A percentile compares a stretch with the other conserved stretches of the same genome.
Conservation (phyloP, 2,797 vertebrate genomes). For the Pampus argenteus region DNA sequence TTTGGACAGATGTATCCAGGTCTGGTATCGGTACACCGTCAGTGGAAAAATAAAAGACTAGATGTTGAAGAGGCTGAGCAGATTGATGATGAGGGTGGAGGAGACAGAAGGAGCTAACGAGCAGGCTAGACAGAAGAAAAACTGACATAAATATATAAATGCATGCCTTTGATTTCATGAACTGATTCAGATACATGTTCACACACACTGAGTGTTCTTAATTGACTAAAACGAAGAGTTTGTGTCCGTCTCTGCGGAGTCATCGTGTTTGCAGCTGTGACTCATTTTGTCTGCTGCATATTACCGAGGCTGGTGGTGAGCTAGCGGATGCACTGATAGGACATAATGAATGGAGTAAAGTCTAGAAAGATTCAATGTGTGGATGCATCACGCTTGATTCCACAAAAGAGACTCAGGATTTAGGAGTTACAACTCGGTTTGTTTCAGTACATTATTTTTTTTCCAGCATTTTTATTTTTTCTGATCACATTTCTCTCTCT, state of each 20-base stretch:
- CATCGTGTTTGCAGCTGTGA: constrained; percentile 14
- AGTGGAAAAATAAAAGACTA: neutral
- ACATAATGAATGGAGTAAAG: neutral
- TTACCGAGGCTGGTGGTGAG: neutral
- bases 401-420: neutral
- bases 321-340: neutral
- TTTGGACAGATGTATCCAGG: neutral
- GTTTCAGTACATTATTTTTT: neutral
- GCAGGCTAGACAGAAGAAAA: constrained; percentile 17
- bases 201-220: neutral
- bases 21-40: neutral
- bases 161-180: neutral
- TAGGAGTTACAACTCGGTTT: neutral
- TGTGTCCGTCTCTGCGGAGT: constrained; percentile 35
- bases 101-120: constrained; percentile 40
- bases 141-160: constrained; percentile 4
- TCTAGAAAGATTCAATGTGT: neutral
- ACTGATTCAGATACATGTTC: neutral
- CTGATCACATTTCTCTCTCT: neutral
- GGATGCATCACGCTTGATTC: neutral
- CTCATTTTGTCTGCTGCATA: neutral
- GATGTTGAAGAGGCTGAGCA: constrained; percentile 26
- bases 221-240: constrained; percentile 6
- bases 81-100: constrained; percentile 48
- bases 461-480: neutral